Base-by-base conservation (phyloP, 1,140 invertebrate species). In the Zophobas atratus region DNA sequence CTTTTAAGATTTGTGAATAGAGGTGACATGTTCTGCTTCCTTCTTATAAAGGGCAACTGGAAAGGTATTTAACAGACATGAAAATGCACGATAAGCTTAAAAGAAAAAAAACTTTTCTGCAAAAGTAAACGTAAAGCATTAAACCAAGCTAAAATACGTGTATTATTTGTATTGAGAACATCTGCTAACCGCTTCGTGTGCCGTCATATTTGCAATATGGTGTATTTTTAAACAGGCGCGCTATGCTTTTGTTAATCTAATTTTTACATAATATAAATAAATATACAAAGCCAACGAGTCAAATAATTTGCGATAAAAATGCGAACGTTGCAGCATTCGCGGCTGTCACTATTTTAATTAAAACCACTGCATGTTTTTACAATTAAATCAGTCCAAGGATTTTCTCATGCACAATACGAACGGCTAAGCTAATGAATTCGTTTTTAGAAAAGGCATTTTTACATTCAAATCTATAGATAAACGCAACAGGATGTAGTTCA, bases 1-100 rank as follows among this genome's bases (percentile, higher is more conserved):
- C 75, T 76, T 76, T 51, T 70, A 60, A 76, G 60, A 67, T 67
- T 67, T 67, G 60, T 33, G 55, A 57, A 36, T 57, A 51, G 20
- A 5, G 49, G 2, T 51, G n/a, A 67, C 20, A 6, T 32, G 43
- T 20, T 67, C n/a, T 67, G 60, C 32, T 8, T 43, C 56, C n/a
- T 67, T 67, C n/a, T n/a, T 67, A n/a, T 48, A 55, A 55, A 5
- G 34, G 35, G 53, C 53, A 55, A 34, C 60, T 67, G 39, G 20
- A 5, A 39, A 60, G 4, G 3, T 6, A 60, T 20, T 20, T 20
- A 20, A 20, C 20, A 20, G 20, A 20, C 20, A 20, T 20, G 20
- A 20, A 20, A 20, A 20, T 20, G 20, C 20, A 20, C 20, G 20
- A 20, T 20, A 20, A 20, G 20, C 20, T 20, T 20, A 20, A 20